Evolutionary conservation across 1,140 invertebrate genomes (phyloP), one percentile per base, ranked within the genome.

Genomic region (Lerema accius): DNA sequence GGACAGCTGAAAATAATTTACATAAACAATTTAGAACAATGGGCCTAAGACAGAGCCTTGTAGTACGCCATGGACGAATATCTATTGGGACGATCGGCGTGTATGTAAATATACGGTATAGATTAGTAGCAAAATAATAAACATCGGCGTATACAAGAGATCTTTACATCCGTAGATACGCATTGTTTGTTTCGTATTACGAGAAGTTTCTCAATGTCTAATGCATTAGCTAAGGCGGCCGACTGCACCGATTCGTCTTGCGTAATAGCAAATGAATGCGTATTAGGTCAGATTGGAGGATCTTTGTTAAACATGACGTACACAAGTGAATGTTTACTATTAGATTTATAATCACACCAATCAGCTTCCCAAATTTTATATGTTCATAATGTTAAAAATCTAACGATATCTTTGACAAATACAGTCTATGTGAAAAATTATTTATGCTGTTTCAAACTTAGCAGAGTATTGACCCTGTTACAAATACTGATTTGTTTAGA

Each of bases 1-100:
- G n/a, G n/a, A n/a, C n/a, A n/a, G n/a, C n/a, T n/a, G n/a, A n/a
- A n/a, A n/a, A n/a, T n/a, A n/a, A n/a, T n/a, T 67, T 60, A 65
- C 58, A 67, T 67, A 75, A 72, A 72, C 73, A 68, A 16, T 61
- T 11, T 46, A 58, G 64, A 70, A 76, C 73, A 76, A 76, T 76
- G 65, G 69, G 14, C 61, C 67, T 39, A 71, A 58, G 60, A 62
- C 23, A 19, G 45, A 9, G 55, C 61, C 62, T 71, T 71, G 65
- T 17, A 39, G 40, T 23, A 69, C 50, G 26, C 62, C 51, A 11
- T 42, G 13, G 6, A n/a, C 37, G 35, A 45, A 56, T n/a, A 53
- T 13, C 39, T 56, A 43, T 56, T 40, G 32, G 39, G n/a, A 53
- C 16, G 37, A 40, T 23, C n/a, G 37, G 17, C 40, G 50, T 10